Evolutionary conservation across 2,888 invertebrate species (phyloP), one percentile per base, ranked within the genome.

Genomic region (Tholera decimalis): DNA sequence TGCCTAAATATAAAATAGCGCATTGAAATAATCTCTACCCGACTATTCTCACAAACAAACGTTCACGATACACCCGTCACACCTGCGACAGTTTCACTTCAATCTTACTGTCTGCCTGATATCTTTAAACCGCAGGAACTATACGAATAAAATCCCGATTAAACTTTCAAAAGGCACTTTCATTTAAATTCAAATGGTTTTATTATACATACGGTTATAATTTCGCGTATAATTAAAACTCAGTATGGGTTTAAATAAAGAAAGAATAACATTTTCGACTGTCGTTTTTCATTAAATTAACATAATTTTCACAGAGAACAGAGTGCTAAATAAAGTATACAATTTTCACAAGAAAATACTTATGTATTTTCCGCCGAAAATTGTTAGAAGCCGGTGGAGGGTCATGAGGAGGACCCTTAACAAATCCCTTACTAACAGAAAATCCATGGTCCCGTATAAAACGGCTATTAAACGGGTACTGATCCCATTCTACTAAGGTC

Each of bases 401-500:
- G 43, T 68, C 28, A 46, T 37, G 3, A 28, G 41, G 28, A 11
- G n/a, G 7, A 20, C 18, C 55, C 54, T 37, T 46, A 50, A 41
- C 35, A 69, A 75, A 68, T 74, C 76, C 70, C 59, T 59, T 55
- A 43, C 46, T 2, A 15, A 22, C 37, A 41, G 39, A 30, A 75
- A 43, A 26, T 35, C 47, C n/a, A 22, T 35, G 22, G n/a, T 18
- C 9, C 41, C 59, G 3, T 44, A 55, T 50, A 68, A 49, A 73
- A 43, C 65, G 65, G n/a, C 18, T 33, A 44, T 55, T 39, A 41
- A 67, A 35, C 8, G 13, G 22, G 11, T n/a, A 28, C 53, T 49
- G 39, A 68, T 50, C 41, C 58, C 11, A 30, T 68, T 75, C 35
- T 35, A 39, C 58, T 39, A 68, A 68, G 35, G 49, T 28, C 18